Percentiles rank a stretch among this genome's conserved stretches.
Conservation (phyloP, 2,113 vertebrate species). For the Gymnorhina tibicen region DNA sequence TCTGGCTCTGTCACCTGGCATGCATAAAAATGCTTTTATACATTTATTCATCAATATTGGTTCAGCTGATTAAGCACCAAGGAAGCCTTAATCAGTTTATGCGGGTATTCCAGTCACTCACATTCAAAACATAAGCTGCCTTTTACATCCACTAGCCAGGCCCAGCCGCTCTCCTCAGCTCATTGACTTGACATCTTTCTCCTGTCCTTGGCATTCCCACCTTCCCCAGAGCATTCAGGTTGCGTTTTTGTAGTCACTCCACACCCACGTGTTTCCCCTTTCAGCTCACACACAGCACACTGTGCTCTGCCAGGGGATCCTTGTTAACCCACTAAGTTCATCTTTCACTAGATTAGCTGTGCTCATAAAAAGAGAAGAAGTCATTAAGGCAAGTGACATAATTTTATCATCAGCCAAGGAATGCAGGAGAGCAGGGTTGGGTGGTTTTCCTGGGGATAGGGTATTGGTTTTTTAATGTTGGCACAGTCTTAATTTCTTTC, state of each 20-base stretch:
- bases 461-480: background rate
- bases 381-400: background rate
- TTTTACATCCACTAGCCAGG: background rate
- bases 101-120: background rate
- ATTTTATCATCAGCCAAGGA: background rate
- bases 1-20: background rate
- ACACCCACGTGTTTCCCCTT: background rate
- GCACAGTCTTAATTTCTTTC: constrained; percentile 11
- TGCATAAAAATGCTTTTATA: background rate
- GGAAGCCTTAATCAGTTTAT: background rate
- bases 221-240: background rate
- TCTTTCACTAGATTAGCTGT: background rate
- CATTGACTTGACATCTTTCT: background rate
- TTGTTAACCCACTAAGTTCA: background rate
- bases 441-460: background rate
- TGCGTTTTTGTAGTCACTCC: background rate
- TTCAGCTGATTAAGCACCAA: background rate
- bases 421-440: background rate
- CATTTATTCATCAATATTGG: background rate
- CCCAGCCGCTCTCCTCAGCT: background rate
- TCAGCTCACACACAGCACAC: background rate
- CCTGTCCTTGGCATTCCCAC: background rate
- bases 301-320: background rate
- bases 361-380: background rate
- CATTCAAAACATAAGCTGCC: background rate